phyloP scores from a whole-genome alignment of 2,113 vertebrate species.

The Hepsetus odoe region DNA sequence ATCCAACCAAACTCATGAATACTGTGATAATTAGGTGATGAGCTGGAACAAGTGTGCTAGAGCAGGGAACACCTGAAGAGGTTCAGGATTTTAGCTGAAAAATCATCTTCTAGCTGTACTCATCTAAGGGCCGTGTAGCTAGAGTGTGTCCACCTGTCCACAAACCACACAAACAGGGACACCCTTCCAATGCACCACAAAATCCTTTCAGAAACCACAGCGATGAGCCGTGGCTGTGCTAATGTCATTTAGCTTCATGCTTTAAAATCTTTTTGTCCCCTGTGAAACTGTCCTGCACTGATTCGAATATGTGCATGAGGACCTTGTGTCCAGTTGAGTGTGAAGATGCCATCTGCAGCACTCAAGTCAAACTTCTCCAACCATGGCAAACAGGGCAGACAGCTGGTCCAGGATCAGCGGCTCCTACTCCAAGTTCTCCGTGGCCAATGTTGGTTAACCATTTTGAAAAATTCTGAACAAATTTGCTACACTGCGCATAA shows the following conservation, averaged over 20 bases:
- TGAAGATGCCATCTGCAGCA: constrained; percentile 28
- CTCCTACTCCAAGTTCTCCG: neutral
- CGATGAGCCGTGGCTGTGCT: neutral
- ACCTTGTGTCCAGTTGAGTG: constrained; percentile 7
- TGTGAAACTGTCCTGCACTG: constrained; percentile 30
- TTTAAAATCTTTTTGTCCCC: neutral
- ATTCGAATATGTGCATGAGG: constrained; percentile 18
- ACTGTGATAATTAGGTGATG: no score
- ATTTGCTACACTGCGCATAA: no score
- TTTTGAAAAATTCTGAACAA: no score
- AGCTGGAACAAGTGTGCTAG: no score
- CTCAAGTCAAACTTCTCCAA: neutral
- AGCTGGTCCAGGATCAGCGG: neutral
- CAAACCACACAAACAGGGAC: neutral
- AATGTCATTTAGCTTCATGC: neutral
- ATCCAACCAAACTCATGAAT: no score
- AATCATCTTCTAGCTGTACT: neutral
- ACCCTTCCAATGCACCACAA: neutral
- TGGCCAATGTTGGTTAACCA: neutral
- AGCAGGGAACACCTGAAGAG: no score
- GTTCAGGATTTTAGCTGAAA: no score
- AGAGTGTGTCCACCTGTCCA: neutral
- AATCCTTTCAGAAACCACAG: neutral
- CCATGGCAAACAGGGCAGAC: neutral
- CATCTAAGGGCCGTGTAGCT: neutral